These are phyloP conservation scores for Calyptomena viridis DNA, from an alignment of 2,113 vertebrate genomes.

Conservation along the genomic window DNA sequence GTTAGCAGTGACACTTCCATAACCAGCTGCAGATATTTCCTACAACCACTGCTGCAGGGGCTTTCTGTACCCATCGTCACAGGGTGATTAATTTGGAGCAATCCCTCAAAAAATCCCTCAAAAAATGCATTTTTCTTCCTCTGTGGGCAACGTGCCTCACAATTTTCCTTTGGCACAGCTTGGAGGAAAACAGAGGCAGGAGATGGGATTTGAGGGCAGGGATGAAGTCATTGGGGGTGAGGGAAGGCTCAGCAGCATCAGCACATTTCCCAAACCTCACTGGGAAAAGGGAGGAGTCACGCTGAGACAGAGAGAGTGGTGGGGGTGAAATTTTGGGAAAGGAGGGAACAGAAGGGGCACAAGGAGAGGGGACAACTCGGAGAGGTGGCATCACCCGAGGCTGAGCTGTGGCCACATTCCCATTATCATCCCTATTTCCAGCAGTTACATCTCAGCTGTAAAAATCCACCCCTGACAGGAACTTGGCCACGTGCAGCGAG, in stretches of 20 bases:
- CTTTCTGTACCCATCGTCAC: neutral
- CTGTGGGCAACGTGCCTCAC: neutral
- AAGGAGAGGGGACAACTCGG: fast-evolving
- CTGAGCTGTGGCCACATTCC: neutral
- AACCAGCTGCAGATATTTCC: neutral
- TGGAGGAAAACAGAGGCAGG: neutral
- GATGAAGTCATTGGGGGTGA: neutral
- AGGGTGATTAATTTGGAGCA: neutral
- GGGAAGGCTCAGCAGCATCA: constrained; percentile 14
- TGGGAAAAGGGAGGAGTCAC: neutral
- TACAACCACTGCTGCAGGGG: neutral
- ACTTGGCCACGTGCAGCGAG: neutral
- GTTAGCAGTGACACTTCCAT: fast-evolving
- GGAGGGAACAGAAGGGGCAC: neutral
- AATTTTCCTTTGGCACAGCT: constrained; percentile 3
- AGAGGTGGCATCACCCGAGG: fast-evolving
- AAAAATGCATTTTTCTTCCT: neutral
- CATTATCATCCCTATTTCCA: neutral
- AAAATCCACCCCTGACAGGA: neutral
- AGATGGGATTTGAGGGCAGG: neutral
- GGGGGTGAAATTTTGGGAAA: neutral
- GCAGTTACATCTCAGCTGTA: neutral
- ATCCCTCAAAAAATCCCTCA: neutral
- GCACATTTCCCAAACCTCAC: neutral
- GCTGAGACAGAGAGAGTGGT: fast-evolving